Evolutionary conservation across 2,888 invertebrate species (phyloP).

Genomic region (Latheticus oryzae): DNA sequence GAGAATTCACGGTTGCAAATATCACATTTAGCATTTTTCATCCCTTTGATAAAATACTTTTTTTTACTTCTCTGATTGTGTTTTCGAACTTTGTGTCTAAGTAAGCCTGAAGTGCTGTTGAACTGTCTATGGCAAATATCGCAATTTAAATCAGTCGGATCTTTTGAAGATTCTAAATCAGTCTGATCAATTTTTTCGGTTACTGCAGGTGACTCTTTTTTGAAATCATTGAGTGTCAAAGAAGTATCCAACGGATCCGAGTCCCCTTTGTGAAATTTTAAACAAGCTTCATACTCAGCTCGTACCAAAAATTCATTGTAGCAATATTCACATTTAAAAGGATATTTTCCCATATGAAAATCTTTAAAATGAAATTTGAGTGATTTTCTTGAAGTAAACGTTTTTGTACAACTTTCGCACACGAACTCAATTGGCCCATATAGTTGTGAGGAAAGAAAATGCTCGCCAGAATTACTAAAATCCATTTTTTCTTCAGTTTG

Average conservation of each 20-base stretch:
- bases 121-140: constrained; percentile 57
- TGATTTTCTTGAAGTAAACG: constrained; percentile 54
- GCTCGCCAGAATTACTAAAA: constrained; percentile 57
- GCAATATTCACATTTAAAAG: constrained; percentile 60
- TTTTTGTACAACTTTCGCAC: constrained; percentile 59
- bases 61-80: constrained; percentile 59
- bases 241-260: constrained; percentile 51
- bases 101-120: constrained; percentile 56
- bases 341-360: constrained; percentile 59
- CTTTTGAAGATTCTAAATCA: constrained; percentile 16
- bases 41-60: constrained; percentile 62
- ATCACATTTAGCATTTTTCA: constrained; percentile 63
- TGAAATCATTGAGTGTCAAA: constrained; percentile 59
- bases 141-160: constrained; percentile 51
- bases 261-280: constrained; percentile 53
- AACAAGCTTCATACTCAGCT: constrained; percentile 55
- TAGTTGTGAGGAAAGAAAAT: constrained; percentile 56
- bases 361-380: constrained; percentile 59
- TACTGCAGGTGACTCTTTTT: background rate
- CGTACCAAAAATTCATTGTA: constrained; percentile 55
- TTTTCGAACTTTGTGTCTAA: constrained; percentile 60
- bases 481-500: constrained; percentile 31
- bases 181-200: constrained; percentile 2
- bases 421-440: constrained; percentile 43
- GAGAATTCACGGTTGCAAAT: constrained; percentile 63